Percentiles rank a stretch among this genome's conserved stretches.
Evolutionary conservation across 2,113 vertebrate species (phyloP).

Genomic region (human (Homo sapiens)): DNA sequence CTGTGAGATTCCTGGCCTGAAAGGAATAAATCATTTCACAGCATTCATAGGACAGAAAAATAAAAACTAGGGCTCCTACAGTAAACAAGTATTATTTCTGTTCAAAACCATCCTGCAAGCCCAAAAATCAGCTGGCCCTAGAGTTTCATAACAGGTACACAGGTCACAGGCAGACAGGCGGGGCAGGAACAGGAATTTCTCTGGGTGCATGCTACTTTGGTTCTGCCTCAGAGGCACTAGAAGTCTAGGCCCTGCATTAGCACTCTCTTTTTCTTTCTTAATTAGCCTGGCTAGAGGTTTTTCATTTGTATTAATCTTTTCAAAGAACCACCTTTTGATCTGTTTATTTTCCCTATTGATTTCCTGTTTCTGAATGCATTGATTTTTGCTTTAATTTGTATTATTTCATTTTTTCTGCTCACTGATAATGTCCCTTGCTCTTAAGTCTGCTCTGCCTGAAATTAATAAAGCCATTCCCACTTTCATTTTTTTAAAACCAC

Average conservation of each 20-base stretch:
- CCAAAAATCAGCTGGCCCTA: background rate
- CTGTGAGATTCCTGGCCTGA: slow-evolving; percentile 8
- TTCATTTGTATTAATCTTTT: too few relatives aligned
- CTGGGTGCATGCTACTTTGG: background rate
- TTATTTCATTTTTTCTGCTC: too few relatives aligned
- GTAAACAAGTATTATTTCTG: slow-evolving; percentile 25
- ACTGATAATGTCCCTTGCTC: too few relatives aligned
- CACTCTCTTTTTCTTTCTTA: background rate
- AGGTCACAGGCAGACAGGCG: background rate
- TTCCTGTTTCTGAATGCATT: background rate
- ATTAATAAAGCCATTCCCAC: too few relatives aligned
- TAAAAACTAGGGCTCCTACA: background rate
- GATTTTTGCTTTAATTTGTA: background rate
- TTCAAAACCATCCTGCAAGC: background rate
- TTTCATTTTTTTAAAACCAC: too few relatives aligned
- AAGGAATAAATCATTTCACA: background rate
- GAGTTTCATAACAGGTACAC: background rate
- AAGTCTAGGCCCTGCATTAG: background rate
- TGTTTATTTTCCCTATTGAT: too few relatives aligned
- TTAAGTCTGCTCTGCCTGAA: too few relatives aligned
- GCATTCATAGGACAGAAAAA: slow-evolving; percentile 29
- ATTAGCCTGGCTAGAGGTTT: too few relatives aligned
- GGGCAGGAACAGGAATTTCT: background rate
- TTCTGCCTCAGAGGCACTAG: background rate
- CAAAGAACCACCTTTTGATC: too few relatives aligned